Evolutionary conservation across 2,888 invertebrate species (phyloP), one percentile per base, ranked within the genome.

Genomic region (Athalia rosae): DNA sequence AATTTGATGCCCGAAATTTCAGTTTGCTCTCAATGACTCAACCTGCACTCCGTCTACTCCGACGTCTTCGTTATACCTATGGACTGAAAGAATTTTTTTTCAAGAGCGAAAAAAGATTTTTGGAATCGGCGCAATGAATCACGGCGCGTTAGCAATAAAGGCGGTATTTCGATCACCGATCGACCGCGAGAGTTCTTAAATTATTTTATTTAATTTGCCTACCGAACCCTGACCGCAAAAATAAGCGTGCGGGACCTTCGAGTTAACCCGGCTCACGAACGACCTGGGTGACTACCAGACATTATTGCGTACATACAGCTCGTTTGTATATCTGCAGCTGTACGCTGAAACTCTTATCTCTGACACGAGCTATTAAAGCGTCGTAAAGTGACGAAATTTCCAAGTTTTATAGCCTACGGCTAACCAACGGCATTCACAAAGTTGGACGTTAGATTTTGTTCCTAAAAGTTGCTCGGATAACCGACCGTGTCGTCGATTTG

Each of bases 281-380:
- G 47, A 64, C 13, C n/a, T 64, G 64, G 47, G 64, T 64, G 45
- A n/a, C 45, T 64, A 8, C 11, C 50, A 50, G 50, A 50, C n/a
- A n/a, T n/a, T 7, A 50, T 11, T 9, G 11, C 7, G 50, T 50
- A 11, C n/a, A n/a, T n/a, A 15, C 47, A 62, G 45, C 47, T 13
- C 47, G 64, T 64, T 48, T 53, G 50, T 67, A 50, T 53, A 48
- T 67, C 50, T 67, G 28, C 53, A 67, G 50, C 67, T 67, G 28
- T 28, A 4, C 11, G 67, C 53, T 53, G 9, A 41, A 67, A 48
- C 5, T 67, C 50, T 67, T 67, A 67, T 67, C 67, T 67, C 4
- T 5, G 53, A 48, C 48, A 67, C 48, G 50, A 53, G 67, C 53
- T 67, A 50, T 67, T 67, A 67, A 50, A 67, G 45, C 13, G 9